Evolutionary conservation across 2,113 vertebrate species (phyloP), one percentile per base, ranked within the genome.

Genomic region (Corythaixoides concolor): DNA sequence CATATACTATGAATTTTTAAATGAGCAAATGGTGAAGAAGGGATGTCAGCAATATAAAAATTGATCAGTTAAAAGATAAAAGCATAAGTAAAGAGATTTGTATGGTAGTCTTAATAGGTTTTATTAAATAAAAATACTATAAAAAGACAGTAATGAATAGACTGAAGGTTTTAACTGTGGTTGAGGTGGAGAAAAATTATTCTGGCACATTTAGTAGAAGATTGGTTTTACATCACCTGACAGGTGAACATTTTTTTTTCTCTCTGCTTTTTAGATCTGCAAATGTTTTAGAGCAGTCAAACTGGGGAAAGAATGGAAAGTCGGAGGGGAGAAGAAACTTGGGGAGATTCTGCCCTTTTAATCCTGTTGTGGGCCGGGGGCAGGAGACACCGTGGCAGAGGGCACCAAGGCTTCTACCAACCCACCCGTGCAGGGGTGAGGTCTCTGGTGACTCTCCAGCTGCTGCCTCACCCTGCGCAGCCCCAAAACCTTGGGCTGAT

Each of bases 1-100:
- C 98, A 98, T 98, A 98, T 98, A 98, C 99, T 99, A 98, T 99
- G 99, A 99, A 99, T 99, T 99, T 99, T 99, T 98, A 98, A 98
- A 99, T 99, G 99, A 99, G 98, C 99, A 99, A 99, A 99, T 98
- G 98, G 98, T 98, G 98, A 98, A 98, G 98, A 99, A 98, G 98
- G 98, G 98, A 97, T 98, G 98, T 99, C 99, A 99, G 99, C 99
- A 99, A 98, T 98, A 99, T 99, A 99, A 99, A 99, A 99, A 99
- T 99, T 99, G 99, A 99, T 99, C 99, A 99, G 99, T 98, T 98
- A 98, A 98, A 98, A 99, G 99, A 99, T 98, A 98, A 98, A 98
- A 98, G 98, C 98, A 98, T 98, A 98, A 98, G 97, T 98, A 98
- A 98, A 98, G 99, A 99, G 99, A 99, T 99, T 99, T 99, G 99